Percentiles rank a stretch among this genome's conserved stretches.
Evolutionary conservation across 2,113 vertebrate species (phyloP).

Genomic region (Egretta garzetta): DNA sequence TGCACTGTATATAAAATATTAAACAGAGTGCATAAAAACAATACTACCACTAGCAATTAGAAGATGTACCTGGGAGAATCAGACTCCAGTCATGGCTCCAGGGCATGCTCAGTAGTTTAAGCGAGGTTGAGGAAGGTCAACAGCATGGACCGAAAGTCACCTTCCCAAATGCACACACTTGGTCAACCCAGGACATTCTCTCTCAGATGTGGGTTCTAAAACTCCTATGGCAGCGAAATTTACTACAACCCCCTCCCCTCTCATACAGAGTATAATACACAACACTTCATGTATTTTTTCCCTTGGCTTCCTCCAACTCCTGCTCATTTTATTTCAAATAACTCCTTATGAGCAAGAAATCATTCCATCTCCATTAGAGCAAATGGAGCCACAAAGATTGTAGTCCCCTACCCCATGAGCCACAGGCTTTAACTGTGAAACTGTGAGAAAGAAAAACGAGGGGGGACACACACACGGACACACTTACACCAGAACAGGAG

Average conservation of each 20-base stretch:
- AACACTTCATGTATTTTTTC: background rate
- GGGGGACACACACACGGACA: no score
- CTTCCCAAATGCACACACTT: background rate
- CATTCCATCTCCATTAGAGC: background rate
- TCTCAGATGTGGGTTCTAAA: background rate
- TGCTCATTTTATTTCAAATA: background rate
- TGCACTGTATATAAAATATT: background rate
- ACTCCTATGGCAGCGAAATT: background rate
- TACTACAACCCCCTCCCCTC: background rate
- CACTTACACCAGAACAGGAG: no score
- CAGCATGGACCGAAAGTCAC: background rate
- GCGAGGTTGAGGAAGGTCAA: background rate
- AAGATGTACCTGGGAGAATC: background rate
- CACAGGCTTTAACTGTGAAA: background rate
- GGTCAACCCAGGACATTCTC: background rate
- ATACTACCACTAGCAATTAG: background rate
- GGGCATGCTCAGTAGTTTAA: background rate
- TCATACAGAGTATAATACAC: background rate
- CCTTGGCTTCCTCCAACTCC: background rate
- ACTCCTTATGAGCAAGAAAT: background rate
- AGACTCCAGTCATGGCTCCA: background rate
- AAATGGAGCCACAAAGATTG: background rate
- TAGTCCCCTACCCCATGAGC: background rate
- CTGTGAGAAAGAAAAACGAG: background rate
- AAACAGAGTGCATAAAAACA: background rate